These are phyloP conservation scores for Yponomeuta evonymella DNA, from an alignment of 2,888 invertebrate genomes.

Conservation along the genomic window DNA sequence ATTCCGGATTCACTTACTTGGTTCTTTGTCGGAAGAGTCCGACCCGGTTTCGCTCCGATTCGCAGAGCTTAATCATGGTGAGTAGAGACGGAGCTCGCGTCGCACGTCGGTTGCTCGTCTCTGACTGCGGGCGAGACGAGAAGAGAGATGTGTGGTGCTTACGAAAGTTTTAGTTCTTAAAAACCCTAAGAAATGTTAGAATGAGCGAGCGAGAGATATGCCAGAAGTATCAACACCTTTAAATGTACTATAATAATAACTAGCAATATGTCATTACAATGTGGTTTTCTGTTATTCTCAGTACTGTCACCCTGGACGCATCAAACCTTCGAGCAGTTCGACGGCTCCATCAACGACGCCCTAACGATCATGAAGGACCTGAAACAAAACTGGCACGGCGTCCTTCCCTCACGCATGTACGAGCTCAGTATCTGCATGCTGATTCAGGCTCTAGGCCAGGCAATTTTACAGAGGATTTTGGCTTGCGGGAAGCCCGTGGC, in stretches of 20 bases:
- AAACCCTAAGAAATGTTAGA: no score
- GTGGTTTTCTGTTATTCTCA: slow-evolving; percentile 26
- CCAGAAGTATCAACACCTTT: no score
- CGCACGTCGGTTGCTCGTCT: no score
- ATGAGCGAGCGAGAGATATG: not conserved
- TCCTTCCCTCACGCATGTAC: slow-evolving; percentile 57
- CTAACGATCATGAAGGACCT: slow-evolving; percentile 47
- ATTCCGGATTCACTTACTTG: no score
- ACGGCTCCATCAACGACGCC: slow-evolving; percentile 51
- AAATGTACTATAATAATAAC: no score
- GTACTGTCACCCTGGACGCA: slow-evolving; percentile 46
- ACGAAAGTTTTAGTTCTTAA: no score
- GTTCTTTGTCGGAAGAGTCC: no score
- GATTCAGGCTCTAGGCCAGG: slow-evolving; percentile 46
- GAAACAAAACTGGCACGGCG: slow-evolving; percentile 43
- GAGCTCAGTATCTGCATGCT: slow-evolving; percentile 53
- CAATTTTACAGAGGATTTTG: slow-evolving; percentile 47
- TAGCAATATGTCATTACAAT: not conserved
- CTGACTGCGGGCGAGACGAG: no score
- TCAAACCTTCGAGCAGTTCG: slow-evolving; percentile 50
- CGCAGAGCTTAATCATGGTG: no score
- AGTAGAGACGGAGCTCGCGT: no score
- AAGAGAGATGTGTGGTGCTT: no score
- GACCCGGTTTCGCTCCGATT: no score
- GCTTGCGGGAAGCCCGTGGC: slow-evolving; percentile 42